Percentiles rank a stretch among this genome's conserved stretches.
Conservation (phyloP, 2,797 vertebrate species). For the Typhlichthys subterraneus region DNA sequence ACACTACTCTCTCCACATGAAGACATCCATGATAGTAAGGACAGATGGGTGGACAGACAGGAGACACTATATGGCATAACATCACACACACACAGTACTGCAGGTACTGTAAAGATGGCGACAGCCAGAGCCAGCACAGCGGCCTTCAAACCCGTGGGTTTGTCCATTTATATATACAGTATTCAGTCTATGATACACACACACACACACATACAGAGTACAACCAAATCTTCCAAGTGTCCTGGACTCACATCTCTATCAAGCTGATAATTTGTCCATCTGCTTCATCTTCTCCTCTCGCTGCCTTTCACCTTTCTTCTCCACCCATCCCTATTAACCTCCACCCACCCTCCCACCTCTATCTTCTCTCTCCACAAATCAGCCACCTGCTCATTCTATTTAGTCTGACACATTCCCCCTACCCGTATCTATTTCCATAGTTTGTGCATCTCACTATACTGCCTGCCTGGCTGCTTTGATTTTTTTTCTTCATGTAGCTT, state of each 20-base stretch:
- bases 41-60: slow-evolving; percentile 18
- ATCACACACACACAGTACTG: background rate
- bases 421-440: slow-evolving; percentile 46
- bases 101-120: background rate
- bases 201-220: background rate
- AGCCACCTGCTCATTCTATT: slow-evolving; percentile 65
- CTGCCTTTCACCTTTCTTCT: background rate
- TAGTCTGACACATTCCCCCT: slow-evolving; percentile 39
- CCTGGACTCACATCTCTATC: slow-evolving; percentile 36
- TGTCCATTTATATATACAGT: no score
- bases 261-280: slow-evolving; percentile 49
- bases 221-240: background rate
- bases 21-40: no score
- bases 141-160: no score
- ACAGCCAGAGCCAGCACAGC: no score
- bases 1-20: no score
- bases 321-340: slow-evolving; percentile 17
- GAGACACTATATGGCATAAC: slow-evolving; percentile 11
- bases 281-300: slow-evolving; percentile 12
- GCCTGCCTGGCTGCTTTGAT: slow-evolving; percentile 4
- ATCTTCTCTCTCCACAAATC: slow-evolving; percentile 46
- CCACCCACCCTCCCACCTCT: slow-evolving; percentile 9
- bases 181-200: background rate
- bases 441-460: slow-evolving; percentile 21
- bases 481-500: slow-evolving; percentile 23